Base-by-base conservation (phyloP, 2,888 invertebrate species). In the Sarcophaga carnaria region DNA sequence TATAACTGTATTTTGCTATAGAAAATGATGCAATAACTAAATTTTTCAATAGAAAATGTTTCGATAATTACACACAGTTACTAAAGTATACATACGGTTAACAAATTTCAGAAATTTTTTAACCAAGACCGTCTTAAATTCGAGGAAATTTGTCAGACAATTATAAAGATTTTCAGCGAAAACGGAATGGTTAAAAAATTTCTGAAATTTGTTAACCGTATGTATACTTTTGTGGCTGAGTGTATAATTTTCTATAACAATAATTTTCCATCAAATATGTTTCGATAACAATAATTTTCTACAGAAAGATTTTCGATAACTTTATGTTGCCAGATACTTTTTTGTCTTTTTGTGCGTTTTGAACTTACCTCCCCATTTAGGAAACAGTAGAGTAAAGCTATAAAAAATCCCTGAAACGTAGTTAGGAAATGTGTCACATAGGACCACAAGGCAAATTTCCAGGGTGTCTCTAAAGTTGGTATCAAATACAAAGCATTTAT, bases 361-460 rank as follows among this genome's bases (percentile, higher is more conserved):
- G 10, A 12, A 90, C 93, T 93, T 93, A 97, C 97, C 95, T 98
- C 97, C 88, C 96, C 96, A 90, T 97, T 97, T 75, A 96, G 93
- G 92, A 97, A 97, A 91, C 97, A 98, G 92, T 97, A 97, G 70
- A 97, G 94, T 12, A 96, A 94, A 0, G 97, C 96, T 71, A 97
- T 95, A 92, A 97, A 96, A 89, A 97, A 95, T 54, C 97, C 97
- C 93, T 97, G 97, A 92, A 97, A 97, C 0, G 97, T 97, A n/a
- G 96, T 95, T 71, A 97, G 94, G 91, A 97, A 96, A 91, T 97
- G 96, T 0, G 97, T 96, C 17, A 94, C 94, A 92, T 96, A 97
- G 3, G 96, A 96, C 97, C 97, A 97, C 0, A 96, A 88, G 0
- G 96, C 96, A 88, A 97, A 97, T 88, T 95, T 95, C 94, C 95